phyloP scores from a whole-genome alignment of 2,113 vertebrate genomes.

The Rhinopomastus cyanomelas region DNA sequence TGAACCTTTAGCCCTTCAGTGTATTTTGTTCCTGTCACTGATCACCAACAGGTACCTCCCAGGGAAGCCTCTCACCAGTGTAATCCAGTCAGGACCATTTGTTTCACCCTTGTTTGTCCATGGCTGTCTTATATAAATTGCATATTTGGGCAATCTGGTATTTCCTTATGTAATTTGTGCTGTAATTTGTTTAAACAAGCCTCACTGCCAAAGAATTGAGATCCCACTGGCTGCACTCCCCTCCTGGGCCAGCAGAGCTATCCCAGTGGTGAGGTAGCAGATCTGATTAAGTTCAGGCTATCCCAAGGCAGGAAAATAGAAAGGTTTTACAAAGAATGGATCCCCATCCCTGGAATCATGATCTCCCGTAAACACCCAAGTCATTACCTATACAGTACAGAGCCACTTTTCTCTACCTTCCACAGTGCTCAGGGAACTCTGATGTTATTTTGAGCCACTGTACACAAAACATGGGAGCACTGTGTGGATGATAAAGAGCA shows the following conservation, averaged over 20 bases:
- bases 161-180: neutral
- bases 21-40: neutral
- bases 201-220: neutral
- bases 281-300: neutral
- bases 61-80: neutral
- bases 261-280: fast-evolving
- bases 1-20: neutral
- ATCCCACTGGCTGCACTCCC: neutral
- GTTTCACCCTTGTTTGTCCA: neutral
- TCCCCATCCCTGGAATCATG: neutral
- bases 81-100: neutral
- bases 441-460: neutral
- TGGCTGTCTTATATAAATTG: neutral
- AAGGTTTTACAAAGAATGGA: neutral
- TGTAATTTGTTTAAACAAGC: neutral
- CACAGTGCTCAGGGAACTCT: neutral
- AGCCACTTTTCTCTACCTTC: neutral
- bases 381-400: neutral
- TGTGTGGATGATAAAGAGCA: fast-evolving
- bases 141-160: fast-evolving
- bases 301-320: neutral
- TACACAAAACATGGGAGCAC: neutral
- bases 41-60: neutral
- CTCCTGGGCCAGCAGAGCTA: neutral
- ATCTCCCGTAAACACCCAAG: neutral